phyloP scores from a whole-genome alignment of 2,797 vertebrate species.

The Anguilla marmorata region DNA sequence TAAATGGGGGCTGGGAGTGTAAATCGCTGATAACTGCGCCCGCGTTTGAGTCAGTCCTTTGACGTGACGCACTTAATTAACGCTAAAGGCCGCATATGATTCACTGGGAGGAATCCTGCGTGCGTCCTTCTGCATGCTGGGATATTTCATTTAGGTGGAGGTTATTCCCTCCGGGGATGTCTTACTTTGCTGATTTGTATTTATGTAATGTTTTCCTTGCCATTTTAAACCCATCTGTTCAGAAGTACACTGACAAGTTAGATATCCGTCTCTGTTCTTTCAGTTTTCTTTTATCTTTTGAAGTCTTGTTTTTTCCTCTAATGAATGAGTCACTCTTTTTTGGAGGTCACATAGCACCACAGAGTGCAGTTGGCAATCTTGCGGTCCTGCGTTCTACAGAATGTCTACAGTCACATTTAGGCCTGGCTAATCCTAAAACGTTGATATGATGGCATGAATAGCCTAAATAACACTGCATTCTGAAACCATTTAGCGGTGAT shows the following conservation, averaged over 20 bases:
- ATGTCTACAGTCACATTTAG: not conserved
- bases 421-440: not conserved
- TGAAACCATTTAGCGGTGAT: not conserved
- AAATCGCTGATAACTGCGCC: not conserved
- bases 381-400: not conserved
- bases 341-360: not conserved
- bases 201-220: slow-evolving; percentile 38
- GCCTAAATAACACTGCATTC: not conserved
- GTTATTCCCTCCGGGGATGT: slow-evolving; percentile 9
- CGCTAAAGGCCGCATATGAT: slow-evolving; percentile 45
- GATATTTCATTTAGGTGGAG: not conserved
- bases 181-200: slow-evolving; percentile 22
- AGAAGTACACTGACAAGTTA: slow-evolving; percentile 22
- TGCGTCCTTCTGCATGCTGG: not conserved
- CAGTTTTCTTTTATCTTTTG: slow-evolving; percentile 18
- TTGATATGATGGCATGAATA: not conserved
- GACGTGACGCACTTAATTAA: slow-evolving; percentile 4
- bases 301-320: not conserved
- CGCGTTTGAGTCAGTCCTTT: not conserved
- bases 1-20: not conserved
- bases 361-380: not conserved
- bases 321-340: slow-evolving; percentile 29
- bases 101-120: slow-evolving; percentile 33
- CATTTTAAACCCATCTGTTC: slow-evolving; percentile 34
- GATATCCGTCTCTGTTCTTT: slow-evolving; percentile 1